A percentile compares a stretch with the other conserved stretches of the same genome.
These are phyloP conservation scores for Pavo muticus DNA, from an alignment of 2,113 vertebrate species.

Conservation along the genomic window DNA sequence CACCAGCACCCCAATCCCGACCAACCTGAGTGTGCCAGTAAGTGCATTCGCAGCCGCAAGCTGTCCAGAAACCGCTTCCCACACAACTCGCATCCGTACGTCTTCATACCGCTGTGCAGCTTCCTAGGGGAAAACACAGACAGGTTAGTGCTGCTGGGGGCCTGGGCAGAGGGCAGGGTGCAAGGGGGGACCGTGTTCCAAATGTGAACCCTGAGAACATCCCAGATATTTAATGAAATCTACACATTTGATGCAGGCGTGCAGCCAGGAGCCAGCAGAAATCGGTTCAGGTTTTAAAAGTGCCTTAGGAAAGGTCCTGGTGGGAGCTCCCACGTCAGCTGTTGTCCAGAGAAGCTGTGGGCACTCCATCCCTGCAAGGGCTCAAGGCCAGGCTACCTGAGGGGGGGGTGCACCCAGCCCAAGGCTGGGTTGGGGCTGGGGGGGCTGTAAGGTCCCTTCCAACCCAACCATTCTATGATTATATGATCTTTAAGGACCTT, in stretches of 20 bases:
- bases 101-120: constrained; percentile 99
- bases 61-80: constrained; percentile 99
- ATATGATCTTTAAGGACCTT: no score
- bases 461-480: no score
- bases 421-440: no score
- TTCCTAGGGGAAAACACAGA: constrained; percentile 84
- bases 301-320: fast-evolving
- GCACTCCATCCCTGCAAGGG: no score
- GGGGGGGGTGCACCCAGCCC: no score
- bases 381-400: no score
- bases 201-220: fast-evolving
- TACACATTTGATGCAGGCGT: no score
- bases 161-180: neutral
- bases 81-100: constrained; percentile 96
- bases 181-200: neutral
- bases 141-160: constrained; percentile 1
- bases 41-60: constrained; percentile 97
- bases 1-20: neutral
- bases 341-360: no score
- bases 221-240: neutral
- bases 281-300: neutral
- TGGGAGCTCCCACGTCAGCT: neutral
- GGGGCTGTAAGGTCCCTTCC: no score
- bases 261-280: neutral
- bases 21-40: constrained; percentile 98